Conservation (phyloP, 2,888 invertebrate genomes). For the Erynnis tages region DNA sequence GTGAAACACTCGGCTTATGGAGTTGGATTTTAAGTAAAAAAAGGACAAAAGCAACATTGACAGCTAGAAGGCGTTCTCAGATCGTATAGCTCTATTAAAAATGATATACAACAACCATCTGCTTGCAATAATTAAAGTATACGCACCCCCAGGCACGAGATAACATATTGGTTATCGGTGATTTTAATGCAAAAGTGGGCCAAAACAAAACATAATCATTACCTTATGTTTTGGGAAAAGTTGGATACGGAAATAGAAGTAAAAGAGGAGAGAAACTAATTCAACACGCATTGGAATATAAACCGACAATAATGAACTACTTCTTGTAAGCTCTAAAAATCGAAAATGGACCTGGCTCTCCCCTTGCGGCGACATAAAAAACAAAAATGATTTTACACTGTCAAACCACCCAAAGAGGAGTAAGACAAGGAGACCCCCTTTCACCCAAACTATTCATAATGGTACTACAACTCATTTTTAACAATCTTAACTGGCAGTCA, state of each 20-base stretch:
- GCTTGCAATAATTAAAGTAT: not conserved
- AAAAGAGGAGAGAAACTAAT: not conserved
- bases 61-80: not conserved
- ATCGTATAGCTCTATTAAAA: not conserved
- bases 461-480: constrained; percentile 1
- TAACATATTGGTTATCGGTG: not conserved
- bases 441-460: too few relatives aligned
- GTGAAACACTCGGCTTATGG: not conserved
- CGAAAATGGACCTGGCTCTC: not conserved
- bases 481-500: not conserved
- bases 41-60: not conserved
- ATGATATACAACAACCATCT: not conserved
- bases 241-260: not conserved
- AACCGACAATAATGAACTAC: not conserved
- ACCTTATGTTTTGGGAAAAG: not conserved
- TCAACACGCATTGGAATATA: not conserved
- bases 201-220: not conserved
- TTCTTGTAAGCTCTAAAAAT: not conserved
- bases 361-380: not conserved
- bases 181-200: not conserved
- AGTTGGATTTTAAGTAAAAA: not conserved
- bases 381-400: not conserved
- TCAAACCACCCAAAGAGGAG: not conserved
- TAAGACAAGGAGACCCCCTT: constrained; percentile 1
- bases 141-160: not conserved